Evolutionary conservation across 2,113 vertebrate species (phyloP), one percentile per base, ranked within the genome.

Genomic region (Percina caprodes): DNA sequence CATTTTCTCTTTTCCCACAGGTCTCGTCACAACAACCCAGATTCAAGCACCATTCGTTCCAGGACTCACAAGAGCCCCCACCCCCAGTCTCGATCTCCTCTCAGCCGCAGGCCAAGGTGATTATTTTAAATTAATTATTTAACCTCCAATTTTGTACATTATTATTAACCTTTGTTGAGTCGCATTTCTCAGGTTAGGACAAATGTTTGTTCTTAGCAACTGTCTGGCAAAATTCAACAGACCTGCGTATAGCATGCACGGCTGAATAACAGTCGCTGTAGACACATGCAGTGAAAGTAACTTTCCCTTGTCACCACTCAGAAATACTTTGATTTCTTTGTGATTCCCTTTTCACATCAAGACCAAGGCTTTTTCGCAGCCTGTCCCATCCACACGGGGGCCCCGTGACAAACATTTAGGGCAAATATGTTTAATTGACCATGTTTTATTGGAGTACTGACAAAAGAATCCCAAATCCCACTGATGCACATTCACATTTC

Each of bases 21-120:
- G 95, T 97, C 96, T 95, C 96, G 95, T 94, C 96, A 95, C 91
- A 95, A 92, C 95, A 95, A 30, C 30, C 30, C 91, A 59, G 97
- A 97, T 89, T 93, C 95, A 84, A 96, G 95, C 94, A 93, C 95
- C 91, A 95, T 95, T 86, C 97, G 95, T 93, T 96, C 96, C 90
- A 94, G 88, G 93, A 91, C 92, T 80, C 93, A 95, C 84, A 96
- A 94, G 94, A 97, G 94, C 94, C 96, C 97, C 91, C 96, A 95
- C 79, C 92, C 95, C 81, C 92, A 89, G 83, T 91, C 96, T 79
- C 96, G 94, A 87, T 99, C 97, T 19, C 97, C 96, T 73, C 96
- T 89, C 86, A 94, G 93, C 94, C 96, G 95, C 90, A 96, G 97
- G 95, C 96, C 97, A 95, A 98, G 97, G 98, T 99, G 92, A 90